A percentile compares a stretch with the other conserved stretches of the same genome.
phyloP scores from a whole-genome alignment of 2,888 invertebrate genomes.

The Diabrotica balteata region DNA sequence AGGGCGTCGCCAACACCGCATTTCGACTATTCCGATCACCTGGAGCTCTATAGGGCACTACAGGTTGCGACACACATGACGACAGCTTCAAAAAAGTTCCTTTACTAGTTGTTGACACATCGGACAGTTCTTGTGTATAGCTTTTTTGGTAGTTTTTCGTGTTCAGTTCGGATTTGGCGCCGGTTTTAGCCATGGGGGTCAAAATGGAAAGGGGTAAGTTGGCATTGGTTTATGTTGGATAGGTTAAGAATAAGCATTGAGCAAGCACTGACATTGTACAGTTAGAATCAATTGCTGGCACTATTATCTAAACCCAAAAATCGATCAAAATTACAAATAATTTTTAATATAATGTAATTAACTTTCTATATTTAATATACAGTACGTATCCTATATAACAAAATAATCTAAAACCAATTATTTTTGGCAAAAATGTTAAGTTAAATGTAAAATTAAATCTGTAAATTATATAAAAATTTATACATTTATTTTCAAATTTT shows the following conservation, averaged over 20 bases:
- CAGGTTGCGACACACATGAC: conserved; percentile 8
- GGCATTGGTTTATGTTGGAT: conserved; percentile 11
- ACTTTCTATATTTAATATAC: too few species aligned
- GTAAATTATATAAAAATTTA: too few species aligned
- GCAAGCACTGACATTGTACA: too few species aligned
- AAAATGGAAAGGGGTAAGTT: conserved; percentile 34
- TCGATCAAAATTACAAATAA: too few species aligned
- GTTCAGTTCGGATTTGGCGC: conserved; percentile 8
- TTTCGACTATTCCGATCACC: conserved; percentile 51
- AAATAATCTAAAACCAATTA: too few species aligned
- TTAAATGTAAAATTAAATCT: too few species aligned
- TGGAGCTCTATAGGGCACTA: conserved; percentile 39
- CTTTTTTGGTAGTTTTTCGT: background rate
- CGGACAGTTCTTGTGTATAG: background rate
- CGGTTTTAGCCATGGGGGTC: conserved; percentile 23
- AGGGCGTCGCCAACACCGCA: conserved; percentile 58
- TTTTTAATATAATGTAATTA: too few species aligned
- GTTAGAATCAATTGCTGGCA: too few species aligned
- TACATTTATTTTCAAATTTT: too few species aligned
- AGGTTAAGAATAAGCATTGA: conserved; percentile 16
- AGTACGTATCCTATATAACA: too few species aligned
- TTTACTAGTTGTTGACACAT: background rate
- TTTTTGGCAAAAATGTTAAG: too few species aligned
- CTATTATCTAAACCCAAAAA: too few species aligned
- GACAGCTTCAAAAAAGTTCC: background rate